A percentile compares a stretch with the other conserved stretches of the same genome.
These are phyloP conservation scores for Ephialtes manifestator DNA, from an alignment of 2,888 invertebrate species.

Conservation along the genomic window DNA sequence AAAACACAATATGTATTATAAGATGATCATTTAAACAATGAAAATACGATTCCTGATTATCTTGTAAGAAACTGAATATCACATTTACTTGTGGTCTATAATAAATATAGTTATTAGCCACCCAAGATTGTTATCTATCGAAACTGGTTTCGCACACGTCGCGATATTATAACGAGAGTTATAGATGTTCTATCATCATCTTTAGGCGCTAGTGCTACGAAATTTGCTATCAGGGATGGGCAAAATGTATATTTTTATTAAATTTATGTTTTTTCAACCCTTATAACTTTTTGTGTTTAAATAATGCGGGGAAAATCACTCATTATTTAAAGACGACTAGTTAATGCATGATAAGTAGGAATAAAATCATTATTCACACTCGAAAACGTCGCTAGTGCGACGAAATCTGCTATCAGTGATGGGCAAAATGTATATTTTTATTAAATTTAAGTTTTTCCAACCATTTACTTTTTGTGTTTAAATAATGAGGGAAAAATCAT, in stretches of 20 bases:
- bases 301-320: too few relatives aligned
- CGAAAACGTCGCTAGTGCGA: neutral
- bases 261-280: too few relatives aligned
- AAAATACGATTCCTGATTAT: slow-evolving; percentile 24
- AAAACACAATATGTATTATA: slow-evolving; percentile 26
- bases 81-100: slow-evolving; percentile 58
- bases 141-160: neutral
- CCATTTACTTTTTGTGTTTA: too few relatives aligned
- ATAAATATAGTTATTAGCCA: slow-evolving; percentile 62
- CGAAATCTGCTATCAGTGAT: slow-evolving; percentile 5
- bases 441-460: too few relatives aligned
- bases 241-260: neutral
- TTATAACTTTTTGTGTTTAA: too few relatives aligned
- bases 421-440: neutral
- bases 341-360: too few relatives aligned
- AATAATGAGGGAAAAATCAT: too few relatives aligned
- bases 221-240: neutral
- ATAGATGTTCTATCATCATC: slow-evolving; percentile 3
- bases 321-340: too few relatives aligned
- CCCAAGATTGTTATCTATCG: neutral
- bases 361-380: too few relatives aligned
- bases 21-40: slow-evolving; percentile 29
- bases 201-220: slow-evolving; percentile 16
- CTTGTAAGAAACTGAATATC: slow-evolving; percentile 43
- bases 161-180: slow-evolving; percentile 2